Percentiles rank a stretch among this genome's conserved stretches.
Conservation (phyloP, 2,888 invertebrate genomes). For the Drosophila pullipes region DNA sequence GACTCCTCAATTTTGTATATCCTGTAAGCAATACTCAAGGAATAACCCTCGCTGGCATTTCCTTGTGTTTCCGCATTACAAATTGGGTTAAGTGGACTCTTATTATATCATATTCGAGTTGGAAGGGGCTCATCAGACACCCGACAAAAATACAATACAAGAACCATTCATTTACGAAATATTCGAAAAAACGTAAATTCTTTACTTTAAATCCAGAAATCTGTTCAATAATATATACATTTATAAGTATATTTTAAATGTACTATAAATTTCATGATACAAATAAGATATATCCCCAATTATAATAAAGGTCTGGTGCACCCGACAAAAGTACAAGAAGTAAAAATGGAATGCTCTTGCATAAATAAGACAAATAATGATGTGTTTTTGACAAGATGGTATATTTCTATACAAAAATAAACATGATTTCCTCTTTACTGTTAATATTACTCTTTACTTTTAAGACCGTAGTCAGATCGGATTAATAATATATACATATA, state of each 20-base stretch:
- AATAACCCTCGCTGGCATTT: constrained; percentile 23
- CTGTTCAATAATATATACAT: not conserved
- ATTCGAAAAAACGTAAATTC: not conserved
- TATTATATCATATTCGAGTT: constrained; percentile 54
- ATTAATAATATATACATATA: not conserved
- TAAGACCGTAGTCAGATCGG: too few species aligned
- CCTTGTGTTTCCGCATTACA: constrained; percentile 25
- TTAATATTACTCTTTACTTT: too few species aligned
- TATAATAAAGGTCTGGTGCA: not conserved
- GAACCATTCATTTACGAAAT: not conserved
- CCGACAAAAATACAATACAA: not conserved
- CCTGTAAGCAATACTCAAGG: not conserved
- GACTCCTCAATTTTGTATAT: not conserved
- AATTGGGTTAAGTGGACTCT: constrained; percentile 74
- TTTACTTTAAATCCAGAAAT: not conserved
- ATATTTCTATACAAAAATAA: too few species aligned
- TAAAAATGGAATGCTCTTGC: too few species aligned
- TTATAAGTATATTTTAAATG: not conserved
- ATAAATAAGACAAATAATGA: too few species aligned
- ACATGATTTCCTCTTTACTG: too few species aligned
- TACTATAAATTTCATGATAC: not conserved
- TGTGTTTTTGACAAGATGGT: too few species aligned
- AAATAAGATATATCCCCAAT: not conserved
- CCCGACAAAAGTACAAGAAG: not conserved
- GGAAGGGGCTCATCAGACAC: not conserved